phyloP scores from a whole-genome alignment of 2,797 vertebrate species.

The Dermochelys coriacea region DNA sequence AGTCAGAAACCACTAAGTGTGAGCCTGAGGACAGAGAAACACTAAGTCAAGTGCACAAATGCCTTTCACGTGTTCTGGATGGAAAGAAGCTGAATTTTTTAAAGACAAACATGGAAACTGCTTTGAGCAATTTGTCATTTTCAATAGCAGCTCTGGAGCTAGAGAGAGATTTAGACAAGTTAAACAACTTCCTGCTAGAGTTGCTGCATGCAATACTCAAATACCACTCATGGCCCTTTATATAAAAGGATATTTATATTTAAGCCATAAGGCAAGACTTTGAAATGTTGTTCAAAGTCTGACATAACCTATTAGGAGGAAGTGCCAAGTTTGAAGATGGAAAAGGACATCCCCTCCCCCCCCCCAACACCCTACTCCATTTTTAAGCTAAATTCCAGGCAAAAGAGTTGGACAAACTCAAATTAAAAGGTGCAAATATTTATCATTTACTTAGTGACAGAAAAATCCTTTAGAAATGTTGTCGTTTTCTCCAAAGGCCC shows the following conservation, averaged over 20 bases:
- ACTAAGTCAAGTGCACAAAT: conserved; percentile 70
- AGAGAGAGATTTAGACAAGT: conserved; percentile 60
- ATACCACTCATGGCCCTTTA: neutral
- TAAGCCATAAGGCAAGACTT: conserved; percentile 49
- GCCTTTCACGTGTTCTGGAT: conserved; percentile 67
- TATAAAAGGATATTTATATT: conserved; percentile 48
- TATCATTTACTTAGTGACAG: neutral
- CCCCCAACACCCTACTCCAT: neutral
- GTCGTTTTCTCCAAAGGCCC: neutral
- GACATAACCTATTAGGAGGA: conserved; percentile 46
- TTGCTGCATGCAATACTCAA: neutral
- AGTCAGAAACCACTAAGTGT: conserved; percentile 1
- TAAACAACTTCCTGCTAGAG: conserved; percentile 56
- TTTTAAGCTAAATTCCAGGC: neutral
- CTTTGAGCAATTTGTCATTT: conserved; percentile 79
- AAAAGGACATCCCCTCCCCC: neutral
- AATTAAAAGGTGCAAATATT: neutral
- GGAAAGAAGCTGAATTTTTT: conserved; percentile 65
- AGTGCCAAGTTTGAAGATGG: conserved; percentile 1
- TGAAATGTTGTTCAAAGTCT: conserved; percentile 57
- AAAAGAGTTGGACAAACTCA: neutral
- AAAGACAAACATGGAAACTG: conserved; percentile 71
- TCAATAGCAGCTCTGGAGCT: conserved; percentile 50
- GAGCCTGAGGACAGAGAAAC: conserved; percentile 65
- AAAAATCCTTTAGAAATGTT: neutral